Conservation (phyloP, 1,140 invertebrate species). For the Stenopsyche tienmushanensis region DNA sequence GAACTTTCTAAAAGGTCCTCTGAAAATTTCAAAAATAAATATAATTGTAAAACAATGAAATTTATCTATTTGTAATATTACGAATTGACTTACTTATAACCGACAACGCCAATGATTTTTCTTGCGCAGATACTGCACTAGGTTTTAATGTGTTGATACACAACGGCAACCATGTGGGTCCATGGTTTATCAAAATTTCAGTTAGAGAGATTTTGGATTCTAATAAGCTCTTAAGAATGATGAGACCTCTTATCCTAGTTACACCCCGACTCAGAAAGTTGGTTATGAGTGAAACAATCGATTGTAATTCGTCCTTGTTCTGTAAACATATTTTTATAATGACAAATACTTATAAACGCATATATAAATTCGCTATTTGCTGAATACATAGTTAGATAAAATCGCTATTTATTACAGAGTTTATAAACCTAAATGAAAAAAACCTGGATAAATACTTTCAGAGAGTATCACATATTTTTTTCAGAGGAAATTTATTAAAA, state of each 20-base stretch:
- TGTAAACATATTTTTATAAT: too few relatives aligned
- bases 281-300: constrained; percentile 19
- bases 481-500: too few relatives aligned
- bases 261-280: constrained; percentile 16
- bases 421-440: too few relatives aligned
- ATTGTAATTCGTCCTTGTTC: constrained; percentile 19
- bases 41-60: background rate
- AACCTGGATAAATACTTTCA: too few relatives aligned
- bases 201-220: background rate
- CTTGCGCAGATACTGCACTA: background rate
- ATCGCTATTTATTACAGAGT: too few relatives aligned
- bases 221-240: constrained; percentile 28
- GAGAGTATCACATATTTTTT: too few relatives aligned
- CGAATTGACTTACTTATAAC: constrained; percentile 25
- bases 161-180: constrained; percentile 21
- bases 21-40: constrained; percentile 9
- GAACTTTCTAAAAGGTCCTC: constrained; percentile 22
- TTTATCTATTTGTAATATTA: background rate
- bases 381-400: too few relatives aligned
- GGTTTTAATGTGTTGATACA: constrained; percentile 25
- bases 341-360: too few relatives aligned
- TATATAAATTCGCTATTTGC: too few relatives aligned
- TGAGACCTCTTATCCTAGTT: constrained; percentile 24
- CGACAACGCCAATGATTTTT: constrained; percentile 20
- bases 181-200: constrained; percentile 18